Base-by-base conservation (phyloP, 92 coral and sea anemone species). In the Palythoa heliodiscus region DNA sequence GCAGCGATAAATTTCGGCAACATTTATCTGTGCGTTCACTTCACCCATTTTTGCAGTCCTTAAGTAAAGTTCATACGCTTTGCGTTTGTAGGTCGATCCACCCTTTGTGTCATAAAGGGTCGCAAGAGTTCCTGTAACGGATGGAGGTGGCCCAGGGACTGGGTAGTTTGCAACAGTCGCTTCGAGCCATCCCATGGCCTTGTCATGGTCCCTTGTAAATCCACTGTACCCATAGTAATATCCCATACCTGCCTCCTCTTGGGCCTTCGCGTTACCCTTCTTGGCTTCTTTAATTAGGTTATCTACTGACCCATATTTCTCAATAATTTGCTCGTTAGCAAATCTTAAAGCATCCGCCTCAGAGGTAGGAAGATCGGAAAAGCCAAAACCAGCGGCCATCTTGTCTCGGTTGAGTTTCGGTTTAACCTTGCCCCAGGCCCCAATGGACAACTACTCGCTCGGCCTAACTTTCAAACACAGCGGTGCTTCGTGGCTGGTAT, bases 1-100 rank as follows among this genome's bases (percentile, higher is more conserved):
- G 83, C 88, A 91, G 16, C 93, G 89, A 85, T 90, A 93, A 35
- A 86, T 82, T 76, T 93, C 93, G 15, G 92, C 96, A 6, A 93
- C 84, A 66, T 73, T 91, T 2, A 93, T 12, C 79, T 91, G 86
- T 19, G 96, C 77, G 16, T 19, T 8, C 14, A 78, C 73, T 25
- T n/a, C 19, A 4, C 93, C 96, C 43, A 86, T 11, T 39, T 71
- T 71, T 5, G 93, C 93, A 1, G 93, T 93, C 75, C 73, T 75
- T 35, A 84, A 86, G 67, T 88, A 91, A 89, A 91, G 43, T 25
- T 91, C 86, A 64, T 88, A 87, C 71, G 93, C 93, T 81, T 89
- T 93, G 13, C 79, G 93, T 17, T 84, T 92, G 67, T 83, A 52
- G 1, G 40, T 22, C 5, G 74, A 8, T 11, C 89, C 77, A 71